Percentiles rank a stretch among this genome's conserved stretches.
These are phyloP conservation scores for Lateolabrax maculatus DNA, from an alignment of 2,797 vertebrate species.

Conservation along the genomic window DNA sequence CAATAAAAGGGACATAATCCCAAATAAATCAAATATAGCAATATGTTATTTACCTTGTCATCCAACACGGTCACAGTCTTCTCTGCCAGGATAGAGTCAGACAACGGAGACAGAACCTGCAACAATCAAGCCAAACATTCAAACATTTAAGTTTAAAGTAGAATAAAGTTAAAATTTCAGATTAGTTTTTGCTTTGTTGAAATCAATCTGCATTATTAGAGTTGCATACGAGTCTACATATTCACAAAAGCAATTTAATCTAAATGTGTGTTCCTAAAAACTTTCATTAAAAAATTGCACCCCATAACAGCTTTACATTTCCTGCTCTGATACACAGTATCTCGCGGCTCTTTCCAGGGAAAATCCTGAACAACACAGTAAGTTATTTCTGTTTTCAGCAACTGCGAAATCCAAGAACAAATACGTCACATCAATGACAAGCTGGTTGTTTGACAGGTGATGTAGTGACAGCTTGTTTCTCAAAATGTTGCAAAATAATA, in stretches of 20 bases:
- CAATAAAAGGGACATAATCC: background rate
- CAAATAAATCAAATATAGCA: background rate
- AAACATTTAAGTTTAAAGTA: background rate
- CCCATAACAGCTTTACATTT: background rate
- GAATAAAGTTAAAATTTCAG: background rate
- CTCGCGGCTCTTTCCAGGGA: background rate
- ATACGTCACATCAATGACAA: background rate
- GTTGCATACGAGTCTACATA: background rate
- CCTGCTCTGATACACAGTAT: background rate
- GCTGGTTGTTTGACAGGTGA: background rate
- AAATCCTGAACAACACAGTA: background rate
- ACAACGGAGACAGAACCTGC: slow-evolving; percentile 95
- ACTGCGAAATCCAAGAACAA: slow-evolving; percentile 4
- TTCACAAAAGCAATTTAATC: background rate
- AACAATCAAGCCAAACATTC: background rate
- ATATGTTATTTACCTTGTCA: slow-evolving; percentile 82
- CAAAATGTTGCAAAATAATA: background rate
- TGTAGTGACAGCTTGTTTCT: background rate
- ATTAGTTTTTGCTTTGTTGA: background rate
- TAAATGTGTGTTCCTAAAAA: background rate
- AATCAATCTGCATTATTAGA: background rate
- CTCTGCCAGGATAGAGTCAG: slow-evolving; percentile 97
- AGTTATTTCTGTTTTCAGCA: background rate
- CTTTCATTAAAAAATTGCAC: background rate
- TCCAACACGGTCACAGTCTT: slow-evolving; percentile 95